Percentiles rank a stretch among this genome's conserved stretches.
These are phyloP conservation scores for Rhea pennata DNA, from an alignment of 2,113 vertebrate genomes.

Conservation along the genomic window DNA sequence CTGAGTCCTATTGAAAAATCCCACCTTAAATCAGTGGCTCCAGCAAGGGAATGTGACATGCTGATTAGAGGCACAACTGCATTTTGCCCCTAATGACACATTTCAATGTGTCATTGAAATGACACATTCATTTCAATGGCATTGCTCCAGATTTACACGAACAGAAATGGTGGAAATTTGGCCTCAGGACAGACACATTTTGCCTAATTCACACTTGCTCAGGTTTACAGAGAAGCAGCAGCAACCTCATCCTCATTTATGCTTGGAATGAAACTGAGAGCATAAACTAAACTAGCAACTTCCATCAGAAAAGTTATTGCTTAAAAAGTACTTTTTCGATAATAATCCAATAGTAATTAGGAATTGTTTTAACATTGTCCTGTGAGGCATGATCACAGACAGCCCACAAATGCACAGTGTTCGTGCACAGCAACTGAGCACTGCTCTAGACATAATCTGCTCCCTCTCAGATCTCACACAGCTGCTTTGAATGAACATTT, in stretches of 20 bases:
- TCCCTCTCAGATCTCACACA: not conserved
- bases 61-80: not conserved
- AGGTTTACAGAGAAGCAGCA: not conserved
- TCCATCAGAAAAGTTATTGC: not conserved
- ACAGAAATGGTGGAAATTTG: not conserved
- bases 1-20: not conserved
- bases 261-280: not conserved
- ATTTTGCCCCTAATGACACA: too few relatives aligned
- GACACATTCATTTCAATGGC: not conserved
- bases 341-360: not conserved
- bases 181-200: not conserved
- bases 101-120: too few relatives aligned
- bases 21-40: not conserved
- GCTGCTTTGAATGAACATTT: not conserved
- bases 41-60: not conserved
- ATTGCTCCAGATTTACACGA: not conserved
- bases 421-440: not conserved
- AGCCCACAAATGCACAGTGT: not conserved
- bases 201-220: not conserved
- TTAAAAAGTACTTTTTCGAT: not conserved
- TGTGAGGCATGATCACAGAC: not conserved
- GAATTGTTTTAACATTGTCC: not conserved
- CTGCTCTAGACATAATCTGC: not conserved
- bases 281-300: not conserved
- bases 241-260: not conserved